phyloP scores from a whole-genome alignment of 2,113 vertebrate genomes.

The Pedetes capensis region DNA sequence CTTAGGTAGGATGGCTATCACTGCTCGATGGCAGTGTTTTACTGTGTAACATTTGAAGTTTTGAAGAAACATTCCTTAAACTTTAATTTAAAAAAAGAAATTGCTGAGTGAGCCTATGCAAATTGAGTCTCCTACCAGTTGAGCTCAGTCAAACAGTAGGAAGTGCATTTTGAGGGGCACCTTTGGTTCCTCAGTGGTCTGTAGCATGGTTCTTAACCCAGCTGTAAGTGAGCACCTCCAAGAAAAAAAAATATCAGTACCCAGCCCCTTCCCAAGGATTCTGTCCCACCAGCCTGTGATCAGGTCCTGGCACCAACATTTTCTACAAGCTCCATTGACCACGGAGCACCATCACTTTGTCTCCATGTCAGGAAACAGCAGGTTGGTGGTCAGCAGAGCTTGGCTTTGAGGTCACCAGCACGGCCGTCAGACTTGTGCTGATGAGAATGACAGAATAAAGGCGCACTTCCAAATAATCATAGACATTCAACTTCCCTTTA shows the following conservation, averaged over 20 bases:
- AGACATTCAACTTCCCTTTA: background rate
- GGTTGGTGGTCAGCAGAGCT: accelerated
- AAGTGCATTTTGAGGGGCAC: background rate
- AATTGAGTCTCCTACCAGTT: background rate
- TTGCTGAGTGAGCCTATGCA: background rate
- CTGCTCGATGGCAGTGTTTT: background rate
- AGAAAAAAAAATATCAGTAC: background rate
- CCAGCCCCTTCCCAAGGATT: background rate
- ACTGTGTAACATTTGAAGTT: background rate
- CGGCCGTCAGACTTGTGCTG: background rate
- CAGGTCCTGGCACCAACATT: background rate
- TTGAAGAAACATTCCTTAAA: background rate
- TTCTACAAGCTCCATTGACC: background rate
- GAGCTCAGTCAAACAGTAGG: background rate
- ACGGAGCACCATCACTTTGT: background rate
- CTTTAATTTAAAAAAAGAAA: background rate
- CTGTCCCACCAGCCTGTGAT: background rate
- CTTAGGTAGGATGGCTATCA: background rate
- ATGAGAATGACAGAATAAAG: background rate
- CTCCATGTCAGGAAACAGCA: background rate
- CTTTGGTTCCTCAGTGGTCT: background rate
- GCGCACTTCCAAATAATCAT: background rate
- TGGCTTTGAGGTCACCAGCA: too few species aligned
- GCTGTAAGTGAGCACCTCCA: background rate
- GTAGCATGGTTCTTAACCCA: background rate